phyloP scores from a whole-genome alignment of 35 echinoderm and acorn worm genomes.

The Eucidaris tribuloides region DNA sequence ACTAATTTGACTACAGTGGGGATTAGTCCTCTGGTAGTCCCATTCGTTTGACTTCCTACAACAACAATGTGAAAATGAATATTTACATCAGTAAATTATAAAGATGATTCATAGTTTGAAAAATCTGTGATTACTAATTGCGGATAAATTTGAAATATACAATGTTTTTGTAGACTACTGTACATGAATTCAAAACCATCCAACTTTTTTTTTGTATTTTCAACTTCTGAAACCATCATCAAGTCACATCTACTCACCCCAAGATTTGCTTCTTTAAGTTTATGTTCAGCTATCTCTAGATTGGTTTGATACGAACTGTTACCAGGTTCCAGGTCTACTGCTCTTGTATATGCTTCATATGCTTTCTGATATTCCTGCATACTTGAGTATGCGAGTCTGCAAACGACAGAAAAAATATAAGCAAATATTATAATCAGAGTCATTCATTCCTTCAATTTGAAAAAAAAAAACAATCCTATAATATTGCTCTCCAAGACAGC shows the following conservation, averaged over 20 bases:
- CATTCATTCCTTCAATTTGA: background rate
- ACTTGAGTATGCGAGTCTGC: constrained; percentile 83
- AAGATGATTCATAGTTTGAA: too few relatives aligned
- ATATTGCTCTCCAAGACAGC: background rate
- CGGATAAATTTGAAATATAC: too few relatives aligned
- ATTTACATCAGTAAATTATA: too few relatives aligned
- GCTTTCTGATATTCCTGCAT: constrained; percentile 77
- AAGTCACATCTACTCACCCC: constrained; percentile 37
- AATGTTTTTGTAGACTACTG: too few relatives aligned
- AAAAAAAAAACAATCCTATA: background rate
- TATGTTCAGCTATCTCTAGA: constrained; percentile 90
- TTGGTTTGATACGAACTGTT: constrained; percentile 86
- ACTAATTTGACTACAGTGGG: too few relatives aligned
- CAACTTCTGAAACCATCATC: background rate
- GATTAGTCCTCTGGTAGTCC: too few relatives aligned
- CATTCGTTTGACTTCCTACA: too few relatives aligned
- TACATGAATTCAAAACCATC: too few relatives aligned
- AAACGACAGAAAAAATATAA: constrained; percentile 15
- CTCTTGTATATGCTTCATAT: constrained; percentile 82
- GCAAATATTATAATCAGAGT: background rate
- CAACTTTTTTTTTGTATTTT: too few relatives aligned
- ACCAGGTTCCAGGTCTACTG: constrained; percentile 80
- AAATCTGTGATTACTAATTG: too few relatives aligned
- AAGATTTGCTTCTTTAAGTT: constrained; percentile 71
- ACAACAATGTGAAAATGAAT: too few relatives aligned